These are phyloP conservation scores for Sphaeridia pumilis DNA, from an alignment of 2,888 invertebrate genomes.

Conservation along the genomic window DNA sequence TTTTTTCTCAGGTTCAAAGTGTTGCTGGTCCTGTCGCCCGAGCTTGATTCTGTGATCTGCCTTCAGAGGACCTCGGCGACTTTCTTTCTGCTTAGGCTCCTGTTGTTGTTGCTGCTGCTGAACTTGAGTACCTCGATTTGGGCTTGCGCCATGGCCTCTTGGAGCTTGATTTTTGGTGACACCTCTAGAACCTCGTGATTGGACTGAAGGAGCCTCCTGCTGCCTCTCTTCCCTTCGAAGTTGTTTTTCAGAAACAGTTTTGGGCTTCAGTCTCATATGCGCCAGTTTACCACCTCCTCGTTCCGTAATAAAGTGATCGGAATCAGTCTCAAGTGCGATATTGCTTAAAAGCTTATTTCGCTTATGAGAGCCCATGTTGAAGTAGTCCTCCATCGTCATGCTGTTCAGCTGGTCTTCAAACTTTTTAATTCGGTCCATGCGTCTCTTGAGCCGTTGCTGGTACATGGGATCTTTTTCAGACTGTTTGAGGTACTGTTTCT, in stretches of 20 bases:
- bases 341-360: not conserved
- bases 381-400: not conserved
- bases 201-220: not conserved
- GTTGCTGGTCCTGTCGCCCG: not conserved
- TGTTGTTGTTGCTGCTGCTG: not conserved
- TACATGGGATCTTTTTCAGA: conserved; percentile 81
- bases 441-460: conserved; percentile 36
- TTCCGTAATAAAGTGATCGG: not conserved
- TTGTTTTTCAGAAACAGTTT: too few species aligned
- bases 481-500: conserved; percentile 73
- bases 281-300: not conserved
- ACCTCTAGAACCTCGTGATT: too few species aligned
- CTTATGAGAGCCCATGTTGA: not conserved
- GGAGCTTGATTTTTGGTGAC: too few species aligned
- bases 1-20: too few species aligned
- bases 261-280: not conserved
- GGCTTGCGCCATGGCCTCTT: too few species aligned
- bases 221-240: too few species aligned
- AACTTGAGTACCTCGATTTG: conserved; percentile 7
- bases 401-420: conserved; percentile 17
- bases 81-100: not conserved
- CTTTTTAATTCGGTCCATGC: conserved; percentile 29
- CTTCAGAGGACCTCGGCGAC: too few species aligned
- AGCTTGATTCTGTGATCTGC: not conserved
- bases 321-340: conserved; percentile 4